Percentiles rank a stretch among this genome's conserved stretches.
Conservation (phyloP, 2,113 vertebrate species). For the Barbus barbus region DNA sequence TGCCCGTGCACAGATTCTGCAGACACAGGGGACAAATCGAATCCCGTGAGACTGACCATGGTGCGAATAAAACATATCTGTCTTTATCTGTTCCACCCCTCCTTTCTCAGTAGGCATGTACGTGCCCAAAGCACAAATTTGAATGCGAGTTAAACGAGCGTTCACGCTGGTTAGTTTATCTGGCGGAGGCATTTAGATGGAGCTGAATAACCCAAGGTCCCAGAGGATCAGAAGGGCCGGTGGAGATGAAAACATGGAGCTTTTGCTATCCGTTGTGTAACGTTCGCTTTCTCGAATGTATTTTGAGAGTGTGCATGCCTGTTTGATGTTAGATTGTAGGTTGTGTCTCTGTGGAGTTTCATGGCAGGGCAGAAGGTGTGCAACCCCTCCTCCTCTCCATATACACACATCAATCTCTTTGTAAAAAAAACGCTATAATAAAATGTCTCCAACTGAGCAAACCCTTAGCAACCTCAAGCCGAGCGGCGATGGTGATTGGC, state of each 20-base stretch:
- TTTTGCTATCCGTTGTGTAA: slow-evolving; percentile 39
- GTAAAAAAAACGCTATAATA: slow-evolving; percentile 25
- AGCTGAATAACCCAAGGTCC: neutral
- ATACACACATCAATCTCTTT: slow-evolving; percentile 27
- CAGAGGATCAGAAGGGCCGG: neutral
- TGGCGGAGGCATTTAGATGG: slow-evolving; percentile 24
- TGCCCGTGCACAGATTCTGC: slow-evolving; percentile 21
- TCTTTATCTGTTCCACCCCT: slow-evolving; percentile 12
- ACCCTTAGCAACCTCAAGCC: slow-evolving; percentile 71
- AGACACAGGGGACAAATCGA: slow-evolving; percentile 36
- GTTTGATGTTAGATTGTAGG: slow-evolving; percentile 27
- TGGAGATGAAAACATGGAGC: slow-evolving; percentile 21
- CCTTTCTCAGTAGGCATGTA: neutral
- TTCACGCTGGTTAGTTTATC: slow-evolving; percentile 17
- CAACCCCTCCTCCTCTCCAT: neutral
- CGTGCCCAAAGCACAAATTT: slow-evolving; percentile 18
- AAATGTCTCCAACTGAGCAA: slow-evolving; percentile 56
- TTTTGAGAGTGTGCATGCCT: neutral
- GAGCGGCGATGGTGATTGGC: slow-evolving; percentile 73
- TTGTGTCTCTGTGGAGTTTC: slow-evolving; percentile 31
- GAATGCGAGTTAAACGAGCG: slow-evolving; percentile 29
- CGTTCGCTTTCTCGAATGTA: slow-evolving; percentile 32
- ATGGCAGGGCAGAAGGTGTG: slow-evolving; percentile 20
- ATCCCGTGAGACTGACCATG: slow-evolving; percentile 30
- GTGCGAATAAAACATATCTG: slow-evolving; percentile 15